Conservation (phyloP, 2,888 invertebrate genomes). For the Micropterix aruncella region DNA sequence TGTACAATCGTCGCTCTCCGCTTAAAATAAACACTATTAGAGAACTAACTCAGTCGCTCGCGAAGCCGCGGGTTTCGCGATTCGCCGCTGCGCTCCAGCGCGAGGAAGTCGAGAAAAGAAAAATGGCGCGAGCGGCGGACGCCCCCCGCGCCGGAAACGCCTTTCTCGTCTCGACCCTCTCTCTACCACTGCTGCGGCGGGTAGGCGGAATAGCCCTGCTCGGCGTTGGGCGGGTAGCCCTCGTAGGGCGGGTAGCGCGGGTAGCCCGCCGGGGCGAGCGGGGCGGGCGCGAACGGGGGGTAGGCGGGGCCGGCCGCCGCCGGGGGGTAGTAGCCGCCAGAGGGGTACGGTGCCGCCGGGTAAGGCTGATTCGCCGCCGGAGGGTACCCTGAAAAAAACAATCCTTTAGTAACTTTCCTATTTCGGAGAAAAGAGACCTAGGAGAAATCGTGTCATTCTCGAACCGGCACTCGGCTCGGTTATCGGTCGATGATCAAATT, state of each 20-base stretch:
- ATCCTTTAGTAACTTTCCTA: background rate
- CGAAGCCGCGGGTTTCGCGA: too few species aligned
- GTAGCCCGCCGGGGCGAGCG: conserved; percentile 35
- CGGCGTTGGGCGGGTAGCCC: conserved; percentile 33
- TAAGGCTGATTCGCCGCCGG: conserved; percentile 17
- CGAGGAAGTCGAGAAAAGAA: too few species aligned
- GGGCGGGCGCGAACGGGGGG: conserved; percentile 28
- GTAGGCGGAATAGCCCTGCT: conserved; percentile 22
- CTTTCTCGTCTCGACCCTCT: too few species aligned
- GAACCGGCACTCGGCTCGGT: background rate
- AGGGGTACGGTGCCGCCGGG: conserved; percentile 12
- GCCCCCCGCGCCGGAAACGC: too few species aligned
- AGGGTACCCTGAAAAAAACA: conserved; percentile 21
- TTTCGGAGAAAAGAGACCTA: background rate
- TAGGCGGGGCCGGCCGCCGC: conserved; percentile 27
- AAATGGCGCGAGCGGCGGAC: too few species aligned
- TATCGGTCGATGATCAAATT: too few species aligned
- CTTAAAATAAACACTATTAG: too few species aligned
- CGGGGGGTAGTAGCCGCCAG: background rate
- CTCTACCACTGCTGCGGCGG: conserved; percentile 21
- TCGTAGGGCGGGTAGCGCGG: conserved; percentile 36
- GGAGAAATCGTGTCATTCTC: background rate
- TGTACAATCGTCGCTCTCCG: too few species aligned
- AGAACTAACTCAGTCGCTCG: too few species aligned
- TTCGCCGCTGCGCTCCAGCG: too few species aligned